phyloP scores from a whole-genome alignment of 2,888 invertebrate species.

The Ormyrus rosae region DNA sequence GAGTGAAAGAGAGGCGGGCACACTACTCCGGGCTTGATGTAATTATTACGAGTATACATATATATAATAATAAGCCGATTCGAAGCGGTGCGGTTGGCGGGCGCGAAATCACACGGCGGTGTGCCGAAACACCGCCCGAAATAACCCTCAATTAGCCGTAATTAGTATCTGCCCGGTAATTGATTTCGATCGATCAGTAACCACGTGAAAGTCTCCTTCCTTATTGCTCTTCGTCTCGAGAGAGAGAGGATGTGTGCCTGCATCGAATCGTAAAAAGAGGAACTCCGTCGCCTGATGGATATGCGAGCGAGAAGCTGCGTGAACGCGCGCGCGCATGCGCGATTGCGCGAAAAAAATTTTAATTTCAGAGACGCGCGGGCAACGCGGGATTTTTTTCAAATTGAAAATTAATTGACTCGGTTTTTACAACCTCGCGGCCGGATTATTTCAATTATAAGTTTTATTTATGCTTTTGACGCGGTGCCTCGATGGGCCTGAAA shows the following conservation, averaged over 20 bases:
- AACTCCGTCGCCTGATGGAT: too few species aligned
- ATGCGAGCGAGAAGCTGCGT: too few species aligned
- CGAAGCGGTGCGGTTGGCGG: constrained; percentile 7
- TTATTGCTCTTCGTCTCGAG: constrained; percentile 22
- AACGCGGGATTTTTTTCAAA: constrained; percentile 12
- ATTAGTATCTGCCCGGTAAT: constrained; percentile 58
- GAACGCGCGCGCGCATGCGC: not conserved
- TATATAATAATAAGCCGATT: constrained; percentile 37
- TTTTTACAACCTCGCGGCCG: not conserved
- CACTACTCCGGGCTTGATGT: constrained; percentile 11
- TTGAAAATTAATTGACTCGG: constrained; percentile 45
- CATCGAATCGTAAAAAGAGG: not conserved
- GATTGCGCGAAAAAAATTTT: constrained; percentile 25
- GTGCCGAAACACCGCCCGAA: constrained; percentile 49
- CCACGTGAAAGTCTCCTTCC: constrained; percentile 35
- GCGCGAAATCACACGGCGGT: constrained; percentile 49
- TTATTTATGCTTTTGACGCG: constrained; percentile 20
- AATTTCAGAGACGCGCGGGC: constrained; percentile 18
- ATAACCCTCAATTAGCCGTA: constrained; percentile 53
- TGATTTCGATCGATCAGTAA: constrained; percentile 57
- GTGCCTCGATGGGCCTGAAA: not conserved
- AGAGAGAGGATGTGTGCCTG: not conserved
- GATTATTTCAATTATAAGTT: constrained; percentile 31
- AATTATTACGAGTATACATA: constrained; percentile 40
- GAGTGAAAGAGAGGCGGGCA: not conserved